Evolutionary conservation across 1,140 invertebrate genomes (phyloP), one percentile per base, ranked within the genome.

Genomic region (Plutomurus gul): DNA sequence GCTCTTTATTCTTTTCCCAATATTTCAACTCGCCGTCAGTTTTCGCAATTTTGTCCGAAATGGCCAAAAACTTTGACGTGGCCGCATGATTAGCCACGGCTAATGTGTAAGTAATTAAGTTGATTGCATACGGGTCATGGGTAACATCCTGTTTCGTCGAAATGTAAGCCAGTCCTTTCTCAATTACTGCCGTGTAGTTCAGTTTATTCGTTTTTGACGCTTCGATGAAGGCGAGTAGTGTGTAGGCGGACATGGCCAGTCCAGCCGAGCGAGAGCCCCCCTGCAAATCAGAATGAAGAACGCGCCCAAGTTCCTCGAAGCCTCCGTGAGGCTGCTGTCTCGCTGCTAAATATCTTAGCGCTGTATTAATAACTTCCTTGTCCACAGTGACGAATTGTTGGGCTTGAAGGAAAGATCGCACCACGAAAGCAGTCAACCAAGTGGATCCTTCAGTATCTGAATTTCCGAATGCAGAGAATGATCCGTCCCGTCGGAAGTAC

Each of bases 351-450:
- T 89, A 91, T 13, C 87, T 85, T 27, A 90, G 84, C 6, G 88
- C 85, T 74, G 85, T 82, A 2, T 80, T 79, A 20, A 91, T 75
- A 10, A 76, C 90, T 74, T 86, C 85, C 16, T 91, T 88, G 51
- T 96, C 95, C 51, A 98, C 90, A 60, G 90, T 90, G 40, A 97
- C 95, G 85, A 92, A 93, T 20, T 90, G 87, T 56, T 90, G 87
- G 4, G 95, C 96, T 87, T 95, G 93, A 16, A 91, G 90, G 83
- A 99, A 92, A 36, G 95, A 95, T 82, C 95, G 91, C 0, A 93
- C 91, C 0, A 98, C 95, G 85, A 98, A 97, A 5, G 97, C 95
- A 3, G 98, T 99, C 78, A 99, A 89, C 97, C 96, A 99, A 25
- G 95, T 94, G 85, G 95, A 97, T 11, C 97, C 94, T 75, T 89